phyloP scores from a whole-genome alignment of 2,797 vertebrate genomes.

The Chaenodraco wilsoni region DNA sequence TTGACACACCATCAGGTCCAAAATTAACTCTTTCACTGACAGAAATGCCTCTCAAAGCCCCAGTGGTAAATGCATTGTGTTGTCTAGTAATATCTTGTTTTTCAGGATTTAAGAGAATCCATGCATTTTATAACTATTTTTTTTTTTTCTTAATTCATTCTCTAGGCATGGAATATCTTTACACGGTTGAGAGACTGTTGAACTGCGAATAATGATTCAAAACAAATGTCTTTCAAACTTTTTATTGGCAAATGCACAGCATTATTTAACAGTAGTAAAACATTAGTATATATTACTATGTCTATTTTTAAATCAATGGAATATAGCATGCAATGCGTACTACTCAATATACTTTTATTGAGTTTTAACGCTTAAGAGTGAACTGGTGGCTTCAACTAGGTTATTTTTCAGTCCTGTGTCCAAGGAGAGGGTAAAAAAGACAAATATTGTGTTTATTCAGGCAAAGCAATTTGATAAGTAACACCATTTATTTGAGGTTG shows the following conservation, averaged over 20 bases:
- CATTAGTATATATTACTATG: no score
- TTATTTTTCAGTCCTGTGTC: not conserved
- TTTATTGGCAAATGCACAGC: not conserved
- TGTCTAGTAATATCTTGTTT: slow-evolving; percentile 2
- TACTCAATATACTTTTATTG: not conserved
- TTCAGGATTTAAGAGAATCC: not conserved
- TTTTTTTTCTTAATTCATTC: not conserved
- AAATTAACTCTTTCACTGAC: slow-evolving; percentile 30
- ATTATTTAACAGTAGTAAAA: not conserved
- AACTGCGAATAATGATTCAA: not conserved
- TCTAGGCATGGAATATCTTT: not conserved
- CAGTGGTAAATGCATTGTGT: slow-evolving; percentile 3
- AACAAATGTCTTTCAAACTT: not conserved
- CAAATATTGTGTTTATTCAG: slow-evolving; percentile 14
- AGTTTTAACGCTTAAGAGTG: not conserved
- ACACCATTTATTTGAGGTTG: not conserved
- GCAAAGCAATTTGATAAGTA: slow-evolving; percentile 19
- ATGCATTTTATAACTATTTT: not conserved
- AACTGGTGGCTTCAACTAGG: not conserved
- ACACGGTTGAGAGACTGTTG: not conserved
- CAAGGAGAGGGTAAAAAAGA: not conserved
- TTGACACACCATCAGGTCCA: slow-evolving; percentile 58
- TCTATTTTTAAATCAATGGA: not conserved
- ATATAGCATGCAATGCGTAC: not conserved
- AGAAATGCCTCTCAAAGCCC: not conserved